Conservation (phyloP, 2,888 invertebrate genomes). For the Diaprepes abbreviatus region DNA sequence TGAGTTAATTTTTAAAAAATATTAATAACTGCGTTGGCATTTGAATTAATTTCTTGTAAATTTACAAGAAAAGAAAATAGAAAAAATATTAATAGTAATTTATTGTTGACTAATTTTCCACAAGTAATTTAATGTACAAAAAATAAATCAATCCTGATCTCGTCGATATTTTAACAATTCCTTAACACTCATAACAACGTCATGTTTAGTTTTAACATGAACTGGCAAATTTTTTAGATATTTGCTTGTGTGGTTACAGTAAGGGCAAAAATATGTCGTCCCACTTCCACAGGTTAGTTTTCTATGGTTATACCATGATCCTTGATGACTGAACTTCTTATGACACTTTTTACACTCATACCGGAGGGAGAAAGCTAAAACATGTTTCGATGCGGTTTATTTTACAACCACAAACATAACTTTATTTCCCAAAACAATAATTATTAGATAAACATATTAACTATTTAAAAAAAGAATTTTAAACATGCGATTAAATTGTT, state of each 20-base stretch:
- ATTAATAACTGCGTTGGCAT: too few species aligned
- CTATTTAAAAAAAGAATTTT: too few species aligned
- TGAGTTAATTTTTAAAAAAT: too few species aligned
- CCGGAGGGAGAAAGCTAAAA: not conserved
- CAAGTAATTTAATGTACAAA: too few species aligned
- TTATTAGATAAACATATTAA: too few species aligned
- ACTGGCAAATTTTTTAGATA: constrained; percentile 41
- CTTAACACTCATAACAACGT: not conserved
- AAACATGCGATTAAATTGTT: too few species aligned
- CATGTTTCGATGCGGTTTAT: too few species aligned
- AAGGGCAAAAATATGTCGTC: constrained; percentile 20
- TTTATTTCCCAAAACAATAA: too few species aligned
- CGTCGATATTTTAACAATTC: constrained; percentile 3
- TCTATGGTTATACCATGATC: constrained; percentile 13
- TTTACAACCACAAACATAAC: too few species aligned
- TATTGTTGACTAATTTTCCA: too few species aligned
- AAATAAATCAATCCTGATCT: too few species aligned
- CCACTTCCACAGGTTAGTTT: constrained; percentile 25
- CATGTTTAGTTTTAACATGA: constrained; percentile 37
- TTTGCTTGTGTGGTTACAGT: constrained; percentile 43
- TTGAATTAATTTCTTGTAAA: not conserved
- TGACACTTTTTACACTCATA: constrained; percentile 11
- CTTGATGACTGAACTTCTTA: constrained; percentile 5
- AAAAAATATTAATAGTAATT: not conserved
- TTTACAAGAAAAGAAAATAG: constrained; percentile 1